Evolutionary conservation across 1,140 invertebrate genomes (phyloP).

Genomic region (Mactra quadrangularis): DNA sequence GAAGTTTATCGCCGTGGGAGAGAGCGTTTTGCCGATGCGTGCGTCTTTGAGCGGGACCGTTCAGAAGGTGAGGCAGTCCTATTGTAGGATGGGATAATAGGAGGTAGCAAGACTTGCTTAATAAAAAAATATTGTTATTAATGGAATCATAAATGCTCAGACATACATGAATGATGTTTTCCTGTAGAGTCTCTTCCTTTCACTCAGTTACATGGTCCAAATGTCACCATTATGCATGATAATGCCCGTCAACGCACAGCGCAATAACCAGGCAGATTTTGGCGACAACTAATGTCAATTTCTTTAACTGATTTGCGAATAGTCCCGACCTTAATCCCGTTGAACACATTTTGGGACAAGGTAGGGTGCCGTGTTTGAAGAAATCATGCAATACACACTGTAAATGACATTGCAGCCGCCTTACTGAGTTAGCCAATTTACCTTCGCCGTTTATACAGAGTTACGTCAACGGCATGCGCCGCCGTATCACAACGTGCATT

Average conservation of each 20-base stretch:
- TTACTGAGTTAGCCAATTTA: too few species aligned
- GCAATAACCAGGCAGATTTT: neutral
- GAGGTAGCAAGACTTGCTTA: neutral
- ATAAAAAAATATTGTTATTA: neutral
- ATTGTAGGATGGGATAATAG: slow-evolving; percentile 1
- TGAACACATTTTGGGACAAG: too few species aligned
- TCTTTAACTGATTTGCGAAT: too few species aligned
- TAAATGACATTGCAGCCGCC: too few species aligned
- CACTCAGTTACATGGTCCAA: neutral
- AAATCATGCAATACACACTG: too few species aligned
- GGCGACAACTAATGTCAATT: slow-evolving; percentile 6
- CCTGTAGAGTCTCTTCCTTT: neutral
- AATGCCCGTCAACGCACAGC: neutral
- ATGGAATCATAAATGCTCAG: neutral
- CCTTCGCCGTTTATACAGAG: too few species aligned
- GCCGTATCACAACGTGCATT: too few species aligned
- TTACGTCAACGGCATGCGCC: too few species aligned
- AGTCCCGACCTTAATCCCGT: too few species aligned
- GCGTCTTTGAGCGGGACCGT: neutral
- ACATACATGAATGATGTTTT: neutral
- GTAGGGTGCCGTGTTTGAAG: too few species aligned
- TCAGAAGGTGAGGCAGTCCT: neutral
- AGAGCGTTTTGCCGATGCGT: too few species aligned
- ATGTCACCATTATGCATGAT: slow-evolving; percentile 12
- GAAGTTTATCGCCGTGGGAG: neutral